These are phyloP conservation scores for Stichopus horrens DNA, from an alignment of 53 echinoderm and acorn worm genomes.

Conservation along the genomic window DNA sequence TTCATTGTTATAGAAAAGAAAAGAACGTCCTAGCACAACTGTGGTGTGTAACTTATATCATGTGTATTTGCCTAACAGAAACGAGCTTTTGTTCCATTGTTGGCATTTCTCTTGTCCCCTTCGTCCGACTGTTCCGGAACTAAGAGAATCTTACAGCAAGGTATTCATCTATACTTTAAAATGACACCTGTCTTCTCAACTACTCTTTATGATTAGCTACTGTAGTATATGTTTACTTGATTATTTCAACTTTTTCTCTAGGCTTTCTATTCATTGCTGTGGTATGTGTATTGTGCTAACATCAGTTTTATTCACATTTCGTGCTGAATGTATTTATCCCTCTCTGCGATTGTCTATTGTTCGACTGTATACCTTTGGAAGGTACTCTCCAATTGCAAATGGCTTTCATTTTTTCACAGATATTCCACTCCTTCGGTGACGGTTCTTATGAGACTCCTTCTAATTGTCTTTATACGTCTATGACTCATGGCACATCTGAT, in stretches of 20 bases:
- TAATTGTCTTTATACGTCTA: not conserved
- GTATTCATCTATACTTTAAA: not conserved
- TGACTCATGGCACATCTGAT: not conserved
- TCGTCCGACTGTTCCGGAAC: not conserved
- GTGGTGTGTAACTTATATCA: too few relatives aligned
- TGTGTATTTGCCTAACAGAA: too few relatives aligned
- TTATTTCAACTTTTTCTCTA: too few relatives aligned
- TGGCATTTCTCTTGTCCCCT: not conserved
- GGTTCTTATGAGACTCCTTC: not conserved
- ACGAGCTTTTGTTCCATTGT: not conserved
- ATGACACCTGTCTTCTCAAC: too few relatives aligned
- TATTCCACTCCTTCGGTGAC: not conserved
- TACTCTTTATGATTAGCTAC: too few relatives aligned
- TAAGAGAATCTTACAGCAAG: not conserved
- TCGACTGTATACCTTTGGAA: too few relatives aligned
- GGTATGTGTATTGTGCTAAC: not conserved
- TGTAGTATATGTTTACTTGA: too few relatives aligned
- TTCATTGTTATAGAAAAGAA: too few relatives aligned
- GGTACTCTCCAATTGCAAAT: not conserved
- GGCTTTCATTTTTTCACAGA: not conserved
- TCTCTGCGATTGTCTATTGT: not conserved
- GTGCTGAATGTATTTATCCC: not conserved
- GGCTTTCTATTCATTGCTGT: not conserved
- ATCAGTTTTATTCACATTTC: not conserved
- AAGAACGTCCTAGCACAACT: too few relatives aligned